Conservation (phyloP, 2,113 vertebrate genomes). For the Dascyllus trimaculatus region DNA sequence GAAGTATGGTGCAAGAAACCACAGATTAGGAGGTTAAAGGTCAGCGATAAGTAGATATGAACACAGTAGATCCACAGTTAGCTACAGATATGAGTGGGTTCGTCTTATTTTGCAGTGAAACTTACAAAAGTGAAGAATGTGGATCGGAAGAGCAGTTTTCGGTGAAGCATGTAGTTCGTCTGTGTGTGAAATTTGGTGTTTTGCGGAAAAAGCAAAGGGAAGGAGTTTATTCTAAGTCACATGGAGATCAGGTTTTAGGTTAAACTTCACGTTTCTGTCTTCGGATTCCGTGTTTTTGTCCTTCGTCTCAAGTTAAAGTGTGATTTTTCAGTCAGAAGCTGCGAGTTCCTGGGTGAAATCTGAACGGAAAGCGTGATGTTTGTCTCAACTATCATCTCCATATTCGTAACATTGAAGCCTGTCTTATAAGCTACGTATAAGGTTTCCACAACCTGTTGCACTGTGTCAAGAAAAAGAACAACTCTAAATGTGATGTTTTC, state of each 20-base stretch:
- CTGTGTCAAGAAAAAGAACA: slow-evolving; percentile 72
- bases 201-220: slow-evolving; percentile 23
- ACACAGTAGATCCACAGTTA: not conserved
- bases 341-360: not conserved
- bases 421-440: slow-evolving; percentile 62
- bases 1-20: slow-evolving; percentile 30
- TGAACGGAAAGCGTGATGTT: slow-evolving; percentile 18
- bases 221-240: slow-evolving; percentile 30
- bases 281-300: slow-evolving; percentile 32
- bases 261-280: slow-evolving; percentile 27
- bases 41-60: slow-evolving; percentile 41
- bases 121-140: slow-evolving; percentile 38
- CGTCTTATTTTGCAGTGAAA: slow-evolving; percentile 35
- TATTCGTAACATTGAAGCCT: slow-evolving; percentile 65
- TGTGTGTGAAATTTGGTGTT: slow-evolving; percentile 58
- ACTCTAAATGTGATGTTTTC: slow-evolving; percentile 65
- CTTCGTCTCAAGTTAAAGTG: slow-evolving; percentile 30
- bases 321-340: slow-evolving; percentile 28
- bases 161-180: slow-evolving; percentile 67
- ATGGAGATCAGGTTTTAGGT: slow-evolving; percentile 18
- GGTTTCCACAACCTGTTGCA: slow-evolving; percentile 67
- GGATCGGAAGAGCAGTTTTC: slow-evolving; percentile 20
- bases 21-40: slow-evolving; percentile 47
- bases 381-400: slow-evolving; percentile 21
- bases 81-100: not conserved